A percentile compares a stretch with the other conserved stretches of the same genome.
These are phyloP conservation scores for Ameiurus melas DNA, from an alignment of 2,113 vertebrate species.

Conservation along the genomic window DNA sequence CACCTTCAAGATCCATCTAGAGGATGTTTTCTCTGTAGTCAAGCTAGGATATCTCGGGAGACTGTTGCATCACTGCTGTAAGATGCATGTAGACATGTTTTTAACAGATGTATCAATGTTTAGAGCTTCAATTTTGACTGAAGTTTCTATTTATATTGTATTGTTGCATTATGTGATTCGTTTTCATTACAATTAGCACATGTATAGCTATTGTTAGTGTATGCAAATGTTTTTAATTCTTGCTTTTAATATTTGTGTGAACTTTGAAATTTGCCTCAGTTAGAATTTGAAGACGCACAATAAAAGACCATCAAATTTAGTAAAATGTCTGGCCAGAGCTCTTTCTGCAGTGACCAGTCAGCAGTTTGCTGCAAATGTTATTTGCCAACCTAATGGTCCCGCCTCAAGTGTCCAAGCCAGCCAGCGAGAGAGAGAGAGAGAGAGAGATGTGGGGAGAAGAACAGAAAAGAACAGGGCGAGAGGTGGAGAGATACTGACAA, in stretches of 20 bases:
- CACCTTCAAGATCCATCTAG: background rate
- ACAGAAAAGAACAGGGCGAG: background rate
- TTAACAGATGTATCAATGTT: background rate
- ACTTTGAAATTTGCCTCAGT: background rate
- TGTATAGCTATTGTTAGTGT: background rate
- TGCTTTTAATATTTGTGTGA: background rate
- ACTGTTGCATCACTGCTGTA: background rate
- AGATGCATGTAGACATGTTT: background rate
- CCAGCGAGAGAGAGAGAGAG: constrained; percentile 34
- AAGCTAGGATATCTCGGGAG: background rate
- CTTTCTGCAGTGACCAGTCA: constrained; percentile 69
- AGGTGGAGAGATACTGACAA: background rate
- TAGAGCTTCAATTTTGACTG: background rate
- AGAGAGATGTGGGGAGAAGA: constrained; percentile 6
- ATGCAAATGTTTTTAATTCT: background rate
- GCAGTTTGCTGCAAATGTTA: constrained; percentile 69
- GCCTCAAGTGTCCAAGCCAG: constrained; percentile 70
- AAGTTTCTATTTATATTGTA: background rate
- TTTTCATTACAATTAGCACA: background rate
- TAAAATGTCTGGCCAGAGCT: constrained; percentile 29
- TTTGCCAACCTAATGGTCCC: constrained; percentile 77
- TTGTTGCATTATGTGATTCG: background rate
- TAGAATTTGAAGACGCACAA: background rate
- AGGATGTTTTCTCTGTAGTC: background rate
- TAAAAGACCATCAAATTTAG: constrained; percentile 1